phyloP scores from a whole-genome alignment of 1,140 invertebrate genomes.

The Hylaeus anthracinus region DNA sequence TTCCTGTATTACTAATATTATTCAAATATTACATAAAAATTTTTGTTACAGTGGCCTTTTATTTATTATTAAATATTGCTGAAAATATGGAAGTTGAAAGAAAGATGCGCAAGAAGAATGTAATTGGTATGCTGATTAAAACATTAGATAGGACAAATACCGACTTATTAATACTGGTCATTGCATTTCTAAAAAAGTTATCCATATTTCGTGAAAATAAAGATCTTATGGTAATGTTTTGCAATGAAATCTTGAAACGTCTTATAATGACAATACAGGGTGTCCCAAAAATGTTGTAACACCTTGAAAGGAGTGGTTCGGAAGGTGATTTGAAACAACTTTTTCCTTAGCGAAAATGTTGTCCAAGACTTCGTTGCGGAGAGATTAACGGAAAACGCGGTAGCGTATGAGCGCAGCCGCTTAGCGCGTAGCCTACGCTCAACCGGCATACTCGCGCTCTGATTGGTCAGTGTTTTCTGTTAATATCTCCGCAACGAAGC shows the following conservation, averaged over 20 bases:
- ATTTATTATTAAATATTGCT: conserved; percentile 96
- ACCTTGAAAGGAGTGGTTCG: too few relatives aligned
- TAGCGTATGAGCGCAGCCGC: too few relatives aligned
- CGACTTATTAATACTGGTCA: conserved; percentile 94
- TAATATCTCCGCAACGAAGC: too few relatives aligned
- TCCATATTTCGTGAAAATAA: conserved; percentile 97
- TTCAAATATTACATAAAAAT: conserved; percentile 21
- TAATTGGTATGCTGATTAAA: conserved; percentile 93
- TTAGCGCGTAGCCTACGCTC: too few relatives aligned
- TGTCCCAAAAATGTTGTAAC: too few relatives aligned
- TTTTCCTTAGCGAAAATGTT: too few relatives aligned
- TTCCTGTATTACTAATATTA: conserved; percentile 1
- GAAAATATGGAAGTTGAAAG: conserved; percentile 97
- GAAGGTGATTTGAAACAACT: too few relatives aligned
- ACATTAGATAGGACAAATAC: conserved; percentile 92
- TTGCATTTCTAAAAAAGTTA: conserved; percentile 97
- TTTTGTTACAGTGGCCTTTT: conserved; percentile 87
- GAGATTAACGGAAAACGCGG: too few relatives aligned
- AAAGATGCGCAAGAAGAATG: conserved; percentile 98
- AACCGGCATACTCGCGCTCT: too few relatives aligned
- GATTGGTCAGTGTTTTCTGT: too few relatives aligned
- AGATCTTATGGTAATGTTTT: conserved; percentile 89
- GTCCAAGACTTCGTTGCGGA: too few relatives aligned
- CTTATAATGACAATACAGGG: conserved; percentile 6
- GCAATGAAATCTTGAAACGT: conserved; percentile 23